These are phyloP conservation scores for Sinocyclocheilus grahami DNA, from an alignment of 2,113 vertebrate genomes.

Conservation along the genomic window DNA sequence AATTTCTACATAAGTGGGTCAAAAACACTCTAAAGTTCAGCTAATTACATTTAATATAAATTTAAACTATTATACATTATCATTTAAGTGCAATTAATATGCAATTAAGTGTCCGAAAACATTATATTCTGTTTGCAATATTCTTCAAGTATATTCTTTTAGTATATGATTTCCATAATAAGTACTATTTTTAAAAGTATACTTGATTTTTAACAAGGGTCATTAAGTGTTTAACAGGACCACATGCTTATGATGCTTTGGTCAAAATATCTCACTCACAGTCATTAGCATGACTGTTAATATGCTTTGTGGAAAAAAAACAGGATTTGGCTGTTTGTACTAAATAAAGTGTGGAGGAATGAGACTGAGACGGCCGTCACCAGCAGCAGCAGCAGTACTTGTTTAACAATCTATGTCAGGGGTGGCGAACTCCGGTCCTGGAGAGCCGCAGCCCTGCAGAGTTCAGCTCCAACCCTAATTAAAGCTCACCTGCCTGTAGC, in stretches of 20 bases:
- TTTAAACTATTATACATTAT: no score
- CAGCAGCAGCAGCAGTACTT: not conserved
- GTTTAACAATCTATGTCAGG: constrained; percentile 25
- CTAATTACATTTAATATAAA: not conserved
- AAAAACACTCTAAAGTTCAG: no score
- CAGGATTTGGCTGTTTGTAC: not conserved
- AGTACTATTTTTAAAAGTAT: not conserved
- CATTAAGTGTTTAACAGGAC: not conserved
- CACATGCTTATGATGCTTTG: not conserved
- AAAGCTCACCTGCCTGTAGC: no score
- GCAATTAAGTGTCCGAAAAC: not conserved
- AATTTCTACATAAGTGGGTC: no score
- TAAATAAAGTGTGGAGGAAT: not conserved
- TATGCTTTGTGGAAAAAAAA: not conserved
- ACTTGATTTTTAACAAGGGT: not conserved
- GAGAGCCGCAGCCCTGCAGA: no score
- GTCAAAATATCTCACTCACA: not conserved
- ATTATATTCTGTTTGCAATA: not conserved
- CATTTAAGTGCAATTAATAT: not conserved
- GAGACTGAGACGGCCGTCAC: not conserved
- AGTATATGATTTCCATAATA: not conserved
- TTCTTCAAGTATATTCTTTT: not conserved
- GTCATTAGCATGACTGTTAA: not conserved
- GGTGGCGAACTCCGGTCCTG: no score
- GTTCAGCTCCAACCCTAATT: no score